These are phyloP conservation scores for Zapus hudsonius DNA, from an alignment of 2,113 vertebrate genomes.

Conservation along the genomic window DNA sequence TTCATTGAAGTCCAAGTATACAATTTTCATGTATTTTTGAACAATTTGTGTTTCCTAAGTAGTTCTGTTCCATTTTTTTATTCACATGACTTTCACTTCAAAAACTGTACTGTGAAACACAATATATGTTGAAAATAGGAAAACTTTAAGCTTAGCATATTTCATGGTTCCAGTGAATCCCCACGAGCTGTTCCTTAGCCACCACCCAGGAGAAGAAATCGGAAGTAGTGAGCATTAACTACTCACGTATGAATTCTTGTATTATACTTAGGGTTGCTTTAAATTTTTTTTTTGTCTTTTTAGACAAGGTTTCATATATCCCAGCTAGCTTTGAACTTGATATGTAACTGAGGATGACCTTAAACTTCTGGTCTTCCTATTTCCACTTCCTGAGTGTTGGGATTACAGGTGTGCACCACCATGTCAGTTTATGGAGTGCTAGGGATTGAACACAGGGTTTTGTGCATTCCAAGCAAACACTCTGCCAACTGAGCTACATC, in stretches of 20 bases:
- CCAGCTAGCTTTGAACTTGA: too few relatives aligned
- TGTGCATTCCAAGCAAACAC: too few relatives aligned
- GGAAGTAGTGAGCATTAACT: background rate
- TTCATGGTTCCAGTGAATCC: background rate
- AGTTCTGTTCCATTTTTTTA: background rate
- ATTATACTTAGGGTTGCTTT: background rate
- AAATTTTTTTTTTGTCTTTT: too few relatives aligned
- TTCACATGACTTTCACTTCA: background rate
- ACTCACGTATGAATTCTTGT: background rate
- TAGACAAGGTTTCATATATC: too few relatives aligned
- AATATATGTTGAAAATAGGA: background rate
- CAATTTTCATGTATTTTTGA: background rate
- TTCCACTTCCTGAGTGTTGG: too few relatives aligned
- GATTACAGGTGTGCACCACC: too few relatives aligned
- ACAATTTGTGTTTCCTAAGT: background rate
- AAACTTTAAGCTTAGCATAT: background rate
- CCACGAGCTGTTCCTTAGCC: background rate
- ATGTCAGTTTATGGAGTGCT: too few relatives aligned
- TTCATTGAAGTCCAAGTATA: background rate
- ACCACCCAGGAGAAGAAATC: background rate
- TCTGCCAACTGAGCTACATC: background rate
- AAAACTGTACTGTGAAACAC: background rate
- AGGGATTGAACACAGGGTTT: too few relatives aligned
- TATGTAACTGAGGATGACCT: too few relatives aligned
- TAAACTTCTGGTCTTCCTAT: too few relatives aligned